Percentiles rank a stretch among this genome's conserved stretches.
These are phyloP conservation scores for Papilio helenus DNA, from an alignment of 1,140 invertebrate genomes.

Conservation along the genomic window DNA sequence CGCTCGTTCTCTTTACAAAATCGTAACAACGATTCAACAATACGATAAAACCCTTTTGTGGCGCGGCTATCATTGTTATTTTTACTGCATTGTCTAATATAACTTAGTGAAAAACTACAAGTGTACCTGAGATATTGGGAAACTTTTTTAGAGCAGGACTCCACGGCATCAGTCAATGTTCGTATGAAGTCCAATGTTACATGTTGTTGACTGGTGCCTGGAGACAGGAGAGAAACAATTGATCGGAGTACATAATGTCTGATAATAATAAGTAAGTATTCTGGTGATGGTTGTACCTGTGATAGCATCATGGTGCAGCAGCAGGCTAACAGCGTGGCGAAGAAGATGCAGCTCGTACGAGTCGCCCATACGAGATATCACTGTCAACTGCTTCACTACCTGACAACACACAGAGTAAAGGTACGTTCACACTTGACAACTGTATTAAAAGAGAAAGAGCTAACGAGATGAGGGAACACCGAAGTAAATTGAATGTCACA, in stretches of 20 bases:
- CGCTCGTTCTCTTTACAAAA: conserved; percentile 34
- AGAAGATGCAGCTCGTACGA: conserved; percentile 65
- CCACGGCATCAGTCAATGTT: conserved; percentile 85
- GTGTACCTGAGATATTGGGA: conserved; percentile 74
- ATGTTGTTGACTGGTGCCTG: conserved; percentile 89
- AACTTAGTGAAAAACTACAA: background rate
- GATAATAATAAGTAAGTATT: background rate
- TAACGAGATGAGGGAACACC: no score
- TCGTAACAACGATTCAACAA: conserved; percentile 31
- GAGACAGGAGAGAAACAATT: conserved; percentile 39
- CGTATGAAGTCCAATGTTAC: conserved; percentile 89
- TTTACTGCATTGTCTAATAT: background rate
- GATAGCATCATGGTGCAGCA: conserved; percentile 88
- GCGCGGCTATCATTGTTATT: background rate
- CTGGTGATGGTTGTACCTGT: conserved; percentile 72
- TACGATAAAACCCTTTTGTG: conserved; percentile 35
- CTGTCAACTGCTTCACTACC: conserved; percentile 78
- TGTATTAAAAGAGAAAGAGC: no score
- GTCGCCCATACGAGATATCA: conserved; percentile 55
- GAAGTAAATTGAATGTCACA: no score
- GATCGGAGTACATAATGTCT: background rate
- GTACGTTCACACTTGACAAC: background rate
- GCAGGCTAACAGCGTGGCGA: conserved; percentile 84
- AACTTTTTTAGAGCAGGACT: conserved; percentile 82
- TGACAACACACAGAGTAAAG: conserved; percentile 45